Percentiles rank a stretch among this genome's conserved stretches.
Evolutionary conservation across 2,888 invertebrate species (phyloP).

Genomic region (Aleiodes alternator): DNA sequence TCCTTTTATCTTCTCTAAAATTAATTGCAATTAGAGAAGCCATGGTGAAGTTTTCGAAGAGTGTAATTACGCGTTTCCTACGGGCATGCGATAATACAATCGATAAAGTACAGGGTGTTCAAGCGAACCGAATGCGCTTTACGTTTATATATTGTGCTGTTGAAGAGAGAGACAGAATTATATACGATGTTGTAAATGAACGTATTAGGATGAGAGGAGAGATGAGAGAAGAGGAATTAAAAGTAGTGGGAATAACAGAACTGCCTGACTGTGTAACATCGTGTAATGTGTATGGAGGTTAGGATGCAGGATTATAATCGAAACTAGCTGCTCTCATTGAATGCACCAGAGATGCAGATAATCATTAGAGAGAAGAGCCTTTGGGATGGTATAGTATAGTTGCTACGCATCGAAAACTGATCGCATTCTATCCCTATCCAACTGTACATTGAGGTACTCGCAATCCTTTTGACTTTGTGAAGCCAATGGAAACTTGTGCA

Average conservation of each 20-base stretch:
- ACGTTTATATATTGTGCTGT: neutral
- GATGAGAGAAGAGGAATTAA: neutral
- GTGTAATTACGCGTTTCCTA: slow-evolving; percentile 48
- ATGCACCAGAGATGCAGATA: slow-evolving; percentile 29
- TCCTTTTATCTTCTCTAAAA: slow-evolving; percentile 7
- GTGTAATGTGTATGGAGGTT: neutral
- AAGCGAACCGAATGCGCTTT: slow-evolving; percentile 19
- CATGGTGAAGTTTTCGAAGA: slow-evolving; percentile 35
- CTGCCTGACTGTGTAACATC: too few relatives aligned
- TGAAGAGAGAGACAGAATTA: slow-evolving; percentile 18
- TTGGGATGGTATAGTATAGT: neutral
- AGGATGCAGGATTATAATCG: slow-evolving; percentile 7
- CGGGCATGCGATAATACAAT: slow-evolving; percentile 44
- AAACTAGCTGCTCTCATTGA: slow-evolving; percentile 6
- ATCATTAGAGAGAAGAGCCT: slow-evolving; percentile 17
- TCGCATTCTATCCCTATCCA: slow-evolving; percentile 1
- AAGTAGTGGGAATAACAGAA: too few relatives aligned
- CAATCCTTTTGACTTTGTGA: slow-evolving; percentile 23
- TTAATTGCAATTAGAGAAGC: slow-evolving; percentile 48
- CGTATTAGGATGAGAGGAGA: neutral
- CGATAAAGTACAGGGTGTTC: slow-evolving; percentile 42
- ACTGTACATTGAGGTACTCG: slow-evolving; percentile 11
- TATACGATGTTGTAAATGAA: slow-evolving; percentile 3
- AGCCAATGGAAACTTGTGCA: neutral
- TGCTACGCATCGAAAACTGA: slow-evolving; percentile 17